These are phyloP conservation scores for Fistularia commersonii DNA, from an alignment of 2,797 vertebrate species.

Conservation along the genomic window DNA sequence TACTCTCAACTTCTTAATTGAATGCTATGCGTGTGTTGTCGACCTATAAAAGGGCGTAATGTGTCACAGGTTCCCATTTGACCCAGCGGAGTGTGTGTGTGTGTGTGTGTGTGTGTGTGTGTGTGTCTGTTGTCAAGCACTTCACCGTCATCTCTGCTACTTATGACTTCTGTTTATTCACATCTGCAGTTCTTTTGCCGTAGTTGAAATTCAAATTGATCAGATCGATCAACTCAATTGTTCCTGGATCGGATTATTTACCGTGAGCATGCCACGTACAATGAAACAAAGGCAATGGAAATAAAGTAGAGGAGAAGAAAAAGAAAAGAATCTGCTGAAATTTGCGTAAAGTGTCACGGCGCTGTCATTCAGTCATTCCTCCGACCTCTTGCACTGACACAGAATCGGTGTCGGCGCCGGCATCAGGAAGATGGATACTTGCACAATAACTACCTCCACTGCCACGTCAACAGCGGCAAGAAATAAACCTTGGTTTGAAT, in stretches of 20 bases:
- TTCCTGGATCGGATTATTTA: background rate
- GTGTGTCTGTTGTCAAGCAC: background rate
- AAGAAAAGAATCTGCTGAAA: slow-evolving; percentile 16
- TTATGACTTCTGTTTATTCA: slow-evolving; percentile 22
- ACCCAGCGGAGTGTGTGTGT: background rate
- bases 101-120: slow-evolving; percentile 1
- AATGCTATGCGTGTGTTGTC: slow-evolving; percentile 5
- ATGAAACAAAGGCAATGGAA: slow-evolving; percentile 36
- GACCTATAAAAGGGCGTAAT: too few species aligned
- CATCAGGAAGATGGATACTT: slow-evolving; percentile 50
- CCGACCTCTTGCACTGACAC: slow-evolving; percentile 40
- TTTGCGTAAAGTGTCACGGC: slow-evolving; percentile 16
- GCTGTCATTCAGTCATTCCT: slow-evolving; percentile 30
- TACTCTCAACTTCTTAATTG: slow-evolving; percentile 32
- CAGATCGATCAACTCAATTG: background rate
- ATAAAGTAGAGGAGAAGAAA: slow-evolving; percentile 3
- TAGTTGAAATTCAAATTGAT: slow-evolving; percentile 33
- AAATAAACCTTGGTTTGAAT: slow-evolving; percentile 44
- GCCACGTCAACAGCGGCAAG: slow-evolving; percentile 39
- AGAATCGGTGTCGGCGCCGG: slow-evolving; percentile 31
- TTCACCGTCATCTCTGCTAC: background rate
- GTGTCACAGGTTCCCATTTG: too few species aligned
- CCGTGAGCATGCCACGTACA: background rate
- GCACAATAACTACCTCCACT: slow-evolving; percentile 43
- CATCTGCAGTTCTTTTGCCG: slow-evolving; percentile 23